Base-by-base conservation (phyloP, 2,888 invertebrate species). In the Tridacna gigas region DNA sequence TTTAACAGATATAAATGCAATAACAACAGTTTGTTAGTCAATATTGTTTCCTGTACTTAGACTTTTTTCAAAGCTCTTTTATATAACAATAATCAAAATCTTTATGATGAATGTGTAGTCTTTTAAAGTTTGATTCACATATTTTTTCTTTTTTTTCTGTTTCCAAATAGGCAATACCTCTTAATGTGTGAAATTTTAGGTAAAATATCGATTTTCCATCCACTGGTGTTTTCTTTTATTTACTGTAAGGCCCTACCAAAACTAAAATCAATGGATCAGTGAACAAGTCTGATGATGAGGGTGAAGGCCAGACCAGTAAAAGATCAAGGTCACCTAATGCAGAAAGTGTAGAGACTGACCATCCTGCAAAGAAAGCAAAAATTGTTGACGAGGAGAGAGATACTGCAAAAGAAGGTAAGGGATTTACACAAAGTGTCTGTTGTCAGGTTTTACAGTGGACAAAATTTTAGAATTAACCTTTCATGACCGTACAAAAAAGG, bases 291-390 rank as follows among this genome's bases (percentile, higher is more conserved):
- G 77, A 56, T 60, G 80, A 82, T n/a, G 26, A 81, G 25, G 60
- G 71, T 15, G 71, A 71, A 20, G 84, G 79, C 20, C 82, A 76
- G 74, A 56, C 78, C 0, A 86, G 73, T 47, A 88, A 85, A 78
- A 80, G 86, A 69, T 83, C 85, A 67, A 79, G 86, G 75, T 79
- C 80, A 79, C 45, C 80, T 74, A 83, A 82, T 18, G 86, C 82
- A 13, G 60, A 74, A 13, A 80, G 74, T 7, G 79, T 79, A n/a
- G 82, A 79, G 47, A 61, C 56, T 13, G 71, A 75, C 18, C 80
- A 83, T 25, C 82, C 81, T 18, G 81, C 80, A 81, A 90, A 88
- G 73, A 83, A 65, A 22, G 61, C 79, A 7, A 79, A 80, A 28
- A 47, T 86, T 15, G 66, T 65, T 26, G 86, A 85, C 74, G 76